A percentile compares a stretch with the other conserved stretches of the same genome.
These are phyloP conservation scores for Diacarnus erythraeanus DNA, from an alignment of 37 sponge, comb jelly and placozoan species.

Conservation along the genomic window DNA sequence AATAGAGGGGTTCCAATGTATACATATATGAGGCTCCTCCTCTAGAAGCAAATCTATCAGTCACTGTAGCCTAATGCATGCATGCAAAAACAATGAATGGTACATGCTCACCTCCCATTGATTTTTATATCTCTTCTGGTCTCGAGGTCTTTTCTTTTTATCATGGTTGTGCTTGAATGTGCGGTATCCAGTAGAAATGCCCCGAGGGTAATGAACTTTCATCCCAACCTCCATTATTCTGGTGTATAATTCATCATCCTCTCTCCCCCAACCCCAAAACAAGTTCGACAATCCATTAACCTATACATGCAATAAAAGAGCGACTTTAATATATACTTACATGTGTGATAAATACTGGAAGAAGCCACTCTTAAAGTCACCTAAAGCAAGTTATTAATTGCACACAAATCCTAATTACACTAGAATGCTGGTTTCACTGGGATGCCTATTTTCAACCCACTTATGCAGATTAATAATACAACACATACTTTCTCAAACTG, in stretches of 20 bases:
- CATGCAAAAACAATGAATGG: no score
- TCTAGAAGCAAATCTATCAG: no score
- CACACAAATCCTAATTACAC: no score
- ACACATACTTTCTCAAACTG: slow-evolving; percentile 74
- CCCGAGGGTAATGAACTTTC: slow-evolving; percentile 74
- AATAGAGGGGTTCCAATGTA: no score
- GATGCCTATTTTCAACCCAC: no score
- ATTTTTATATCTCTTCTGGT: slow-evolving; percentile 74
- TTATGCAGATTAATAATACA: not conserved
- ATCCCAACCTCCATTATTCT: slow-evolving; percentile 83
- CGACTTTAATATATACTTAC: no score
- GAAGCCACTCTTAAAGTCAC: no score
- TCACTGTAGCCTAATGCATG: no score
- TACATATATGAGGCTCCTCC: no score
- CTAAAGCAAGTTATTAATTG: no score
- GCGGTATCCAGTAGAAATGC: slow-evolving; percentile 77
- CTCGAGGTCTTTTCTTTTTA: slow-evolving; percentile 72
- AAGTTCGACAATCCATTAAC: slow-evolving; percentile 87
- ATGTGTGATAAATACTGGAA: no score
- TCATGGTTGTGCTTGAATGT: slow-evolving; percentile 89
- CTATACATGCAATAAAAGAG: slow-evolving; percentile 35
- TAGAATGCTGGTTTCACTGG: no score
- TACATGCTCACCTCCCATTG: slow-evolving; percentile 70
- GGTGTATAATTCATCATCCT: slow-evolving; percentile 92
- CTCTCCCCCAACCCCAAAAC: slow-evolving; percentile 98